Conservation (phyloP, 2,113 vertebrate genomes). For the Centrocercus urophasianus region DNA sequence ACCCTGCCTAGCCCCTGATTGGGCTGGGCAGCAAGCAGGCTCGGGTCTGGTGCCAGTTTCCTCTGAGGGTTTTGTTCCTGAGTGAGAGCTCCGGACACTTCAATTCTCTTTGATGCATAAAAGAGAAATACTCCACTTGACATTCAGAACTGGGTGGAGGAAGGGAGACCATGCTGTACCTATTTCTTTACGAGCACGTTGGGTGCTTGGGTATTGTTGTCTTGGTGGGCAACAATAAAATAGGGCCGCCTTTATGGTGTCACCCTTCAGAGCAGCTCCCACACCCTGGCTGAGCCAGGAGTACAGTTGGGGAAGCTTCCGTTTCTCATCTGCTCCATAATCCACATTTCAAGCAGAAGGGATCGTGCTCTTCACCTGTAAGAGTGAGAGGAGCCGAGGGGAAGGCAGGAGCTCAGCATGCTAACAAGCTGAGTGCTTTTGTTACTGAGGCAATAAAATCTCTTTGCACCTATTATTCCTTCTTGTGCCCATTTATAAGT, state of each 20-base stretch:
- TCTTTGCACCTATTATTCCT: constrained; percentile 29
- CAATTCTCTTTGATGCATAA: neutral
- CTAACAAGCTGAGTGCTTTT: neutral
- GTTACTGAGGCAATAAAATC: constrained; percentile 33
- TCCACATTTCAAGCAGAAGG: constrained; percentile 13
- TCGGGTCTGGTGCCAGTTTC: accelerated
- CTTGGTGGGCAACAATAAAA: neutral
- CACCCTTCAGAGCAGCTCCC: neutral
- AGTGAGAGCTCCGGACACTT: neutral
- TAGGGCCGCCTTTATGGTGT: neutral
- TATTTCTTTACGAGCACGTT: neutral
- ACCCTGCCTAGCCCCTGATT: accelerated
- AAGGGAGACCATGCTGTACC: neutral
- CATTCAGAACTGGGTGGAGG: neutral
- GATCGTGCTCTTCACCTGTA: constrained; percentile 7
- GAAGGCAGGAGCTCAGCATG: constrained; percentile 12
- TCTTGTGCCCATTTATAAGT: constrained; percentile 34
- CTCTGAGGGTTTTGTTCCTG: neutral
- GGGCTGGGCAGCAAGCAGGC: accelerated
- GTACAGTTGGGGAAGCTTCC: neutral
- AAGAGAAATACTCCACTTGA: neutral
- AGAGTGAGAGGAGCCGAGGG: neutral
- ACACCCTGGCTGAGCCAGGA: neutral
- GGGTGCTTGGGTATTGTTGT: neutral
- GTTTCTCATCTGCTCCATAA: constrained; percentile 3